Conservation (phyloP, 23 tunicate genomes). For the Oikopleura vanhoeffeni region DNA sequence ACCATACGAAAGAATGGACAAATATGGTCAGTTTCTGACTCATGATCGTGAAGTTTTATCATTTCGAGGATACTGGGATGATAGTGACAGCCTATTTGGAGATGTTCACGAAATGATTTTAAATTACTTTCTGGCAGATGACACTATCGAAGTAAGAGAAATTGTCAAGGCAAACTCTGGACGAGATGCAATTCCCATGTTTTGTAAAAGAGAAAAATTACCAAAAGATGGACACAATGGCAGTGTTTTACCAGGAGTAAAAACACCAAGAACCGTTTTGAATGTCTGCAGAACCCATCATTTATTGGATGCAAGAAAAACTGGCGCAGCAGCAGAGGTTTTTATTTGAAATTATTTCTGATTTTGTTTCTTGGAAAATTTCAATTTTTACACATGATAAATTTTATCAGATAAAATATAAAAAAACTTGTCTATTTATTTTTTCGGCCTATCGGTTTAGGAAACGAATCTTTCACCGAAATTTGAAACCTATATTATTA, state of each 20-base stretch:
- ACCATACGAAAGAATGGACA: slow-evolving; percentile 79
- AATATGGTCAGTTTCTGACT: slow-evolving; percentile 54
- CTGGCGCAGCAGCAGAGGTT: slow-evolving; percentile 26
- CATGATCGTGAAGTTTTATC: slow-evolving; percentile 58
- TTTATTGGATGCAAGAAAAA: slow-evolving; percentile 20
- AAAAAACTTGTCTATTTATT: too few relatives aligned
- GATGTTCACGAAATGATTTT: slow-evolving; percentile 28
- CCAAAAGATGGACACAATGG: slow-evolving; percentile 19
- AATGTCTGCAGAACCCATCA: slow-evolving; percentile 33
- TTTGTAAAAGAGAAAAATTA: slow-evolving; percentile 40
- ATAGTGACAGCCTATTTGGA: neutral
- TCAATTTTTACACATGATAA: too few relatives aligned
- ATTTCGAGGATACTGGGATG: slow-evolving; percentile 71
- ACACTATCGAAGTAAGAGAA: slow-evolving; percentile 78
- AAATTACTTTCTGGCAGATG: slow-evolving; percentile 85
- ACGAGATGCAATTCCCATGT: slow-evolving; percentile 72
- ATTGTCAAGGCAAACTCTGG: slow-evolving; percentile 65
- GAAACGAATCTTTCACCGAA: too few relatives aligned
- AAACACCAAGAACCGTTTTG: slow-evolving; percentile 72
- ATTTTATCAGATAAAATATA: too few relatives aligned
- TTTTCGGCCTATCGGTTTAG: too few relatives aligned
- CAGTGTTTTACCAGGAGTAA: neutral
- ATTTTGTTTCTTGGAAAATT: too few relatives aligned
- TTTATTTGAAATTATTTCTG: too few relatives aligned
- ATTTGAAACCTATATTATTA: too few relatives aligned